Conservation (phyloP, 1,140 invertebrate genomes). For the Drosophila bifasciata region DNA sequence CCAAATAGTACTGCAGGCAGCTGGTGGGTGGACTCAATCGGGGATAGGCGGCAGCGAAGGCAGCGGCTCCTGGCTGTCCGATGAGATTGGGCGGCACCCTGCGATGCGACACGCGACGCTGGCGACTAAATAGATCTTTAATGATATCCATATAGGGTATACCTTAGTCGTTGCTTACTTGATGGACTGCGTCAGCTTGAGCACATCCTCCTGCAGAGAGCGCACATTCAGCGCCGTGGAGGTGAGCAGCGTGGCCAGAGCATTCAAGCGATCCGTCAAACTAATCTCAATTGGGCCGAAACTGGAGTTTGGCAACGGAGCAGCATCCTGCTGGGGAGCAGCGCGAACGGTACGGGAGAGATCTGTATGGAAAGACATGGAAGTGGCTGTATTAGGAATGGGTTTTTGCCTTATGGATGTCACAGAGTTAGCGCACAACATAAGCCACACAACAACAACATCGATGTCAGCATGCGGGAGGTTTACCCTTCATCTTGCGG, state of each 20-base stretch:
- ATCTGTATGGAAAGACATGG: slow-evolving; percentile 24
- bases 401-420: too few species aligned
- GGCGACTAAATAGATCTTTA: background rate
- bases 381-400: background rate
- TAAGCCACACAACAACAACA: slow-evolving; percentile 36
- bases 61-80: background rate
- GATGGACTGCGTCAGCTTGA: slow-evolving; percentile 32
- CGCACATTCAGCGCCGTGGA: slow-evolving; percentile 55
- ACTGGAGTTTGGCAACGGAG: background rate
- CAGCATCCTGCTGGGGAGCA: slow-evolving; percentile 4
- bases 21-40: slow-evolving; percentile 42
- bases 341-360: slow-evolving; percentile 37
- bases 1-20: slow-evolving; percentile 52
- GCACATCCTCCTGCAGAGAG: slow-evolving; percentile 35
- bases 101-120: slow-evolving; percentile 3
- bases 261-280: slow-evolving; percentile 41
- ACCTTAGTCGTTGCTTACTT: slow-evolving; percentile 35
- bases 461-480: background rate
- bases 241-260: slow-evolving; percentile 61
- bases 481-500: slow-evolving; percentile 52
- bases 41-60: background rate
- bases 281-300: slow-evolving; percentile 2
- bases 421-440: slow-evolving; percentile 17
- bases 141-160: slow-evolving; percentile 2
- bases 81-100: slow-evolving; percentile 6